Base-by-base conservation (phyloP, 2,888 invertebrate genomes). In the Timema cristinae region DNA sequence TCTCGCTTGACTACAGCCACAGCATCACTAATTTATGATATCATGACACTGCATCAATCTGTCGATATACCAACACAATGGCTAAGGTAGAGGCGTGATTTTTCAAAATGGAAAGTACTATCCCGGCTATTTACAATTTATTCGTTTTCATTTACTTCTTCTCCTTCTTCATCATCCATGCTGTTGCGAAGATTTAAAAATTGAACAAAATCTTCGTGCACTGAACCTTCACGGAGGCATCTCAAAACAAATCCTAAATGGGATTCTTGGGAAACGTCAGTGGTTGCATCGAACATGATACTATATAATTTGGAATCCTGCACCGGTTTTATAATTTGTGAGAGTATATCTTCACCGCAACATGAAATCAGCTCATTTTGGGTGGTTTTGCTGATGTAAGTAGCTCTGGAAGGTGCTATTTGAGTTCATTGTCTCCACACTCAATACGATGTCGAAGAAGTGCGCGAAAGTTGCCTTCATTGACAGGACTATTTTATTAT, bases 11-110 rank as follows among this genome's bases (percentile, higher is more conserved):
- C 68, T 72, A 69, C 66, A 47, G 15, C n/a, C 11, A 75, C 75
- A 10, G 74, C 74, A 61, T 73, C 73, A 56, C 49, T 32, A 11
- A 50, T 63, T 72, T 73, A 72, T 56, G 76, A 76, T n/a, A 68
- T 47, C 73, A 75, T 76, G 15, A 75, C 73, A 63, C 68, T 68
- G 56, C 75, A 75, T 47, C 75, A 72, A 72, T 76, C 76, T 15
- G 76, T 76, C 47, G 59, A 66, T 52, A 76, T 73, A 16, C 71
- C 76, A 49, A 76, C 71, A 67, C 75, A 76, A 32, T 4, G 32
- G 32, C 32, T 32, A 32, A 32, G 32, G 32, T 32, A 4, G 32
- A 32, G 32, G 32, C 32, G 54, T 73, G 15, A 59, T 59, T 6
- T 50, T 68, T 69, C n/a, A 47, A 9, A 67, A 5, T 15, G 32